A percentile compares a stretch with the other conserved stretches of the same genome.
Evolutionary conservation across 2,797 vertebrate species (phyloP).

Genomic region (Pteropus rufus): DNA sequence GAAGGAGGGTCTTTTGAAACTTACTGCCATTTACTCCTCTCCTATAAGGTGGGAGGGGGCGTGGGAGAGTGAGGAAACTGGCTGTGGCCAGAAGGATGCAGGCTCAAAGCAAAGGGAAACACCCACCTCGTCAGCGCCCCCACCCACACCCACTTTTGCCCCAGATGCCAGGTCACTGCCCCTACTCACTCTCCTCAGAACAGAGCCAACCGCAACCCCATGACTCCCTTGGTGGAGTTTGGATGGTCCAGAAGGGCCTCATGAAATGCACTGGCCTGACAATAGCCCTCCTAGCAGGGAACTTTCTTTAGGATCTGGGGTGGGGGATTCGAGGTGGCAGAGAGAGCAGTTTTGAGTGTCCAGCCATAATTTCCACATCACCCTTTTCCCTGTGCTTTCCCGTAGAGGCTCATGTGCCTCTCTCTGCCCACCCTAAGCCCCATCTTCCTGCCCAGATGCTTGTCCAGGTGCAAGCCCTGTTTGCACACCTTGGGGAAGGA

Average conservation of each 20-base stretch:
- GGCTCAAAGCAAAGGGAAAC: not conserved
- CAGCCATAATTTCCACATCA: not conserved
- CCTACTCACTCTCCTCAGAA: not conserved
- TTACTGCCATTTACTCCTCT: not conserved
- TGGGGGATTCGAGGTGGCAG: not conserved
- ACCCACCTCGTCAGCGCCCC: not conserved
- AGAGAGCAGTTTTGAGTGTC: not conserved
- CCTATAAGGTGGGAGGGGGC: not conserved
- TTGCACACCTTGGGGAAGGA: not conserved
- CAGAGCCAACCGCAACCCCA: not conserved
- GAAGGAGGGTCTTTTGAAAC: conserved; percentile 42
- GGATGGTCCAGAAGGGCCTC: not conserved
- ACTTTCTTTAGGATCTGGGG: not conserved
- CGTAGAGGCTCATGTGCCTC: not conserved
- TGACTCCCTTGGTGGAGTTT: not conserved
- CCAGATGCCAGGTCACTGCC: not conserved
- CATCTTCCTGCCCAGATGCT: not conserved
- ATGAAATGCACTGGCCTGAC: not conserved
- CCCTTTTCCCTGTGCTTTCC: not conserved
- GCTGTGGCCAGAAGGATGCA: not conserved
- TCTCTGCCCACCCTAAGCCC: too few relatives aligned
- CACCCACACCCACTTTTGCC: too few relatives aligned
- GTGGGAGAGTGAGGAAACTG: not conserved
- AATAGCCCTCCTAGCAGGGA: too few relatives aligned
- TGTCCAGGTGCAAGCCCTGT: not conserved